Base-by-base conservation (phyloP, 2,797 vertebrate species). In the Argya squamiceps region DNA sequence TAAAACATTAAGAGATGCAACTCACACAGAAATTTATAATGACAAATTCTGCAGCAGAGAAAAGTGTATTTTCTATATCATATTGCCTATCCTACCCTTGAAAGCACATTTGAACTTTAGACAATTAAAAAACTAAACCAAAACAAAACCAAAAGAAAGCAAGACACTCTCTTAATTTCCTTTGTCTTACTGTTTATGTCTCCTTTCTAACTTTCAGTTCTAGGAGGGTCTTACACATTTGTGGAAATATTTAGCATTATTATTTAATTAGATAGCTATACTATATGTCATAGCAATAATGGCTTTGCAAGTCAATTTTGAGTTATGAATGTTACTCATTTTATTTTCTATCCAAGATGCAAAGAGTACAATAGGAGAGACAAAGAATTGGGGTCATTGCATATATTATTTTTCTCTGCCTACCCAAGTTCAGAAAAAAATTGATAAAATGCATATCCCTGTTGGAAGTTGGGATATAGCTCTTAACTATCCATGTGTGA, bases 101-200 rank as follows among this genome's bases (percentile, higher is more conserved):
- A 89, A 95, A 96, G 79, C 7, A 53, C 16, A 69, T 75, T 80
- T 83, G 41, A 95, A 92, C 74, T 24, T 56, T 36, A 74, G 19
- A 59, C 13, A 92, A 67, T 12, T 14, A 2, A 8, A 44, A 60
- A 50, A 60, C 4, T n/a, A 46, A 8, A 12, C 39, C 5, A 39
- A 39, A 39, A 10, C 22, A 37, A 52, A 5, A 53, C 52, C 11
- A 18, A 36, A 34, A 12, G 1, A 59, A 16, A 55, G 36, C 11
- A 88, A 52, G 11, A 71, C 0, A 1, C 4, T 74, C 3, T 49
- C 7, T 49, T 76, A 2, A 53, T 59, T 89, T 71, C 10, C 10
- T 88, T 93, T 84, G 6, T 50, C 19, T 74, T 77, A 34, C 36
- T 63, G 4, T 75, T 85, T 53, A 24, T 34, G 12, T 86, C 69